Percentiles rank a stretch among this genome's conserved stretches.
phyloP scores from a whole-genome alignment of 2,888 invertebrate species.

The Dendrolimus houi region DNA sequence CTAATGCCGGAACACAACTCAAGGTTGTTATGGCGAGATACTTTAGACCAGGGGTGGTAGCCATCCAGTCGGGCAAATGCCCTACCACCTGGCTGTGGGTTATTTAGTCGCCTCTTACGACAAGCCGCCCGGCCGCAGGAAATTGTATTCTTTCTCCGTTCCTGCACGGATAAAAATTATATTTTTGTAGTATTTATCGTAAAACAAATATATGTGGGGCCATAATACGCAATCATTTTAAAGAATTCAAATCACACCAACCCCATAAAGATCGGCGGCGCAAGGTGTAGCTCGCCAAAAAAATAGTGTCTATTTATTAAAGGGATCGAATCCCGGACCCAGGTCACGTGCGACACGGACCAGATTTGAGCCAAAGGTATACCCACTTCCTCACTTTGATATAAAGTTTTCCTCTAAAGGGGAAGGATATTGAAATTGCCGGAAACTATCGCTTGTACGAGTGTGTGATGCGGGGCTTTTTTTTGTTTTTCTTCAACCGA shows the following conservation, averaged over 20 bases:
- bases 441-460: conserved; percentile 18
- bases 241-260: conserved; percentile 51
- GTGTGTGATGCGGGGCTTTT: too few species aligned
- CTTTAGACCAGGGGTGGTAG: too few species aligned
- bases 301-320: conserved; percentile 70
- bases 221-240: conserved; percentile 18
- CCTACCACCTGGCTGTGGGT: too few species aligned
- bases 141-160: too few species aligned
- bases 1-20: too few species aligned
- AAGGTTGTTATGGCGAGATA: too few species aligned
- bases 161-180: too few species aligned
- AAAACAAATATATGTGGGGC: neutral
- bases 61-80: too few species aligned
- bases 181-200: too few species aligned
- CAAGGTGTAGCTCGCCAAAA: conserved; percentile 61
- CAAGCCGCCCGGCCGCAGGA: too few species aligned
- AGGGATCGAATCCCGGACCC: conserved; percentile 39
- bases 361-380: conserved; percentile 59
- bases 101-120: too few species aligned
- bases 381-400: conserved; percentile 39
- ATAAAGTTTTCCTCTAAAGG: conserved; percentile 46
- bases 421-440: conserved; percentile 53
- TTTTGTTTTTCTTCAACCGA: too few species aligned
- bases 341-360: conserved; percentile 50
- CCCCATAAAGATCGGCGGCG: conserved; percentile 57